These are phyloP conservation scores for Podiceps cristatus DNA, from an alignment of 2,113 vertebrate genomes.

Conservation along the genomic window DNA sequence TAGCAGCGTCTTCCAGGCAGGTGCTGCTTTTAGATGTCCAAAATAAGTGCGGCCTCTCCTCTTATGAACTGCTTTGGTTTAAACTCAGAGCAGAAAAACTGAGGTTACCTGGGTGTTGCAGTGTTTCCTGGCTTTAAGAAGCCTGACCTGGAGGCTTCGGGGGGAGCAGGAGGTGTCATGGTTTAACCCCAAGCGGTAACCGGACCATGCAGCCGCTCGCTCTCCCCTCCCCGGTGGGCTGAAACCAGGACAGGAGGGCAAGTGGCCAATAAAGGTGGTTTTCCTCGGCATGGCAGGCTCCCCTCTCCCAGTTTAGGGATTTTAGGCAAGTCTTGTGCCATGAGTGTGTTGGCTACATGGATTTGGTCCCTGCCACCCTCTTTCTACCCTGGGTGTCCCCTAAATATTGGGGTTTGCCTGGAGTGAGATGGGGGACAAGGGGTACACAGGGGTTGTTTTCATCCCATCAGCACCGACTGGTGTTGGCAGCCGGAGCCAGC, in stretches of 20 bases:
- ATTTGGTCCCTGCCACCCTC: neutral
- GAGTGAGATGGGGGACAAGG: accelerated
- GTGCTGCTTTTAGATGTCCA: neutral
- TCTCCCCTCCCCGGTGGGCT: too few relatives aligned
- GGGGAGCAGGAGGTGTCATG: neutral
- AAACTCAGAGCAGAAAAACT: accelerated
- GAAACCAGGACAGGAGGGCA: too few relatives aligned
- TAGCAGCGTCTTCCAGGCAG: neutral
- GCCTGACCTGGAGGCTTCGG: accelerated
- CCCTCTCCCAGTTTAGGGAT: accelerated
- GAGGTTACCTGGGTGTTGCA: neutral
- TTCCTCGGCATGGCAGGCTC: accelerated
- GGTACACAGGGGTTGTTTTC: accelerated
- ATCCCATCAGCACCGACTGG: accelerated
- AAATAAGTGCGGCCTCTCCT: accelerated
- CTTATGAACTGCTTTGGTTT: accelerated
- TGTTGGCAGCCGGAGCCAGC: neutral
- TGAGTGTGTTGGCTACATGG: accelerated
- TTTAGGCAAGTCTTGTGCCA: neutral
- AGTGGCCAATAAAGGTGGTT: accelerated
- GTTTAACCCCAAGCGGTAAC: too few relatives aligned
- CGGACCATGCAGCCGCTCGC: too few relatives aligned
- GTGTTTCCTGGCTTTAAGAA: neutral
- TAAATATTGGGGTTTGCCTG: neutral
- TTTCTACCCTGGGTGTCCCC: neutral